Conservation (phyloP, 2,113 vertebrate species). For the Benitochromis conjunctus region DNA sequence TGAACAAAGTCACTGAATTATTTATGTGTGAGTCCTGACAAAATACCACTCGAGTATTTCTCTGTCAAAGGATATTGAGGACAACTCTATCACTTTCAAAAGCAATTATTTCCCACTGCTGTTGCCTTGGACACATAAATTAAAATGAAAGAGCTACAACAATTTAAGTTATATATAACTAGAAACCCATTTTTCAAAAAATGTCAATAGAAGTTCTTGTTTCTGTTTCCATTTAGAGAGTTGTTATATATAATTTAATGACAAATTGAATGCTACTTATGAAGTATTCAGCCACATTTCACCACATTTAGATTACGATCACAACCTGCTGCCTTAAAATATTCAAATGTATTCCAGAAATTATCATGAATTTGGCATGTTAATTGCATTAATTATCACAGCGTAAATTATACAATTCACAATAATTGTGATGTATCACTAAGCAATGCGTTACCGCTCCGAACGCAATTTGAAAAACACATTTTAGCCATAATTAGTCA, state of each 20-base stretch:
- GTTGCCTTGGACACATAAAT: neutral
- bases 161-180: neutral
- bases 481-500: conserved; percentile 22
- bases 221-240: neutral
- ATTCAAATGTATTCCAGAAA: conserved; percentile 45
- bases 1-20: conserved; percentile 24
- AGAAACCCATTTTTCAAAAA: neutral
- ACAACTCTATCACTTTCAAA: neutral
- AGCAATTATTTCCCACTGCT: neutral
- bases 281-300: neutral
- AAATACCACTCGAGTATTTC: conserved; percentile 1
- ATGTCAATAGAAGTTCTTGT: neutral
- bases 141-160: neutral
- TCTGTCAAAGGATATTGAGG: neutral
- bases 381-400: conserved; percentile 47
- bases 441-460: neutral
- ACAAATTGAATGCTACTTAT: neutral
- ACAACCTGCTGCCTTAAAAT: conserved; percentile 4
- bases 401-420: conserved; percentile 21
- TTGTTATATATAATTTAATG: neutral
- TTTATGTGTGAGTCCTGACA: conserved; percentile 9
- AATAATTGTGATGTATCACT: conserved; percentile 27
- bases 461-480: conserved; percentile 4
- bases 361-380: conserved; percentile 13
- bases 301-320: neutral